A percentile compares a stretch with the other conserved stretches of the same genome.
Conservation (phyloP, 2,113 vertebrate genomes). For the Danionella cerebrum region DNA sequence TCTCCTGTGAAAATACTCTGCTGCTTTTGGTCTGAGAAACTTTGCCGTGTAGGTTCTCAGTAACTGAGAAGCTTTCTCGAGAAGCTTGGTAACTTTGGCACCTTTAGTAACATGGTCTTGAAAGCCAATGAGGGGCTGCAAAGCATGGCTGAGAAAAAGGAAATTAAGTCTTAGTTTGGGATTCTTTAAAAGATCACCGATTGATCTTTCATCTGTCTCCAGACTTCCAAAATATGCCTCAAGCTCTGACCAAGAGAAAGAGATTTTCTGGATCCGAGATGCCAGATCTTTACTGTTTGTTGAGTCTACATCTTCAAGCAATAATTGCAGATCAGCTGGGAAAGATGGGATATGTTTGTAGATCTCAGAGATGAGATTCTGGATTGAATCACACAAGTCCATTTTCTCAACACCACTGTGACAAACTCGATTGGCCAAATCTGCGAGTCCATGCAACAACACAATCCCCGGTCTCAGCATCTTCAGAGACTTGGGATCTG, state of each 20-base stretch:
- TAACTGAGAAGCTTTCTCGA: slow-evolving; percentile 40
- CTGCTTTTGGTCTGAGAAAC: slow-evolving; percentile 24
- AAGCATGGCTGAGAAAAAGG: slow-evolving; percentile 51
- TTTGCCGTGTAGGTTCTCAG: slow-evolving; percentile 34
- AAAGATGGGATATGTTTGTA: slow-evolving; percentile 39
- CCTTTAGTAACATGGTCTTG: slow-evolving; percentile 35
- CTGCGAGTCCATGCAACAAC: slow-evolving; percentile 47
- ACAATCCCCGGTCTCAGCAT: slow-evolving; percentile 36
- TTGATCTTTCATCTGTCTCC: neutral
- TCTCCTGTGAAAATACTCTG: slow-evolving; percentile 17
- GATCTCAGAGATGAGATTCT: slow-evolving; percentile 47
- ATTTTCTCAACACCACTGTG: slow-evolving; percentile 38
- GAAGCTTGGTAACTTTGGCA: slow-evolving; percentile 7
- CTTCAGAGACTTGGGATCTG: slow-evolving; percentile 30
- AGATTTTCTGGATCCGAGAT: slow-evolving; percentile 46
- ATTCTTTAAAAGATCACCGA: slow-evolving; percentile 40
- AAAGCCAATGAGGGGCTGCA: slow-evolving; percentile 52
- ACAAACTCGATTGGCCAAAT: slow-evolving; percentile 43
- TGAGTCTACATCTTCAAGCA: slow-evolving; percentile 24
- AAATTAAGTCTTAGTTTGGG: slow-evolving; percentile 38
- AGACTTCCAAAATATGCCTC: slow-evolving; percentile 44
- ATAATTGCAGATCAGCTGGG: slow-evolving; percentile 31
- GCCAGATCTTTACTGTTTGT: neutral
- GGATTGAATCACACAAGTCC: slow-evolving; percentile 31
- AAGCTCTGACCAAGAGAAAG: slow-evolving; percentile 44